A percentile compares a stretch with the other conserved stretches of the same genome.
These are phyloP conservation scores for Atherinomorus stipes DNA, from an alignment of 2,113 vertebrate species.

Conservation along the genomic window DNA sequence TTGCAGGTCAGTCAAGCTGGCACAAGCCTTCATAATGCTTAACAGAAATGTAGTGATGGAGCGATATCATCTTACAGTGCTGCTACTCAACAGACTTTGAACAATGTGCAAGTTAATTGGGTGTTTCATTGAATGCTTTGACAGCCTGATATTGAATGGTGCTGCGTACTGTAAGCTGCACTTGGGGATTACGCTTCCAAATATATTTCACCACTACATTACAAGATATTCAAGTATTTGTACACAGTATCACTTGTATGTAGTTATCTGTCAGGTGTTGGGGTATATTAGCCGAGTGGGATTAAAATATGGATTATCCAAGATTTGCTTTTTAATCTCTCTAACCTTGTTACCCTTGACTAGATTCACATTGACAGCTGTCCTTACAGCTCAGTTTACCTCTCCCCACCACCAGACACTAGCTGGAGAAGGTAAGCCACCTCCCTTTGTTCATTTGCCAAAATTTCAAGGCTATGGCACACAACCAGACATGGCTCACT, in stretches of 20 bases:
- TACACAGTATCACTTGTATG: slow-evolving; percentile 28
- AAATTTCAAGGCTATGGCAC: slow-evolving; percentile 12
- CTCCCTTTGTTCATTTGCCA: slow-evolving; percentile 27
- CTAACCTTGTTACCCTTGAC: slow-evolving; percentile 84
- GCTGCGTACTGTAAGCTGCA: neutral
- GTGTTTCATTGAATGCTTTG: neutral
- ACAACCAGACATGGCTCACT: neutral
- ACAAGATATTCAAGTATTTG: slow-evolving; percentile 27
- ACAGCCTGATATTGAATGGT: slow-evolving; percentile 14
- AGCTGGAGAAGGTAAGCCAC: slow-evolving; percentile 96
- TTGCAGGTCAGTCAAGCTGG: too few species aligned
- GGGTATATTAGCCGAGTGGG: slow-evolving; percentile 15
- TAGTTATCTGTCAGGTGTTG: slow-evolving; percentile 11
- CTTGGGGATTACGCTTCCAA: neutral
- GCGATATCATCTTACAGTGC: too few species aligned
- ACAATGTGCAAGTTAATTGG: neutral
- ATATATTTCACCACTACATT: slow-evolving; percentile 15
- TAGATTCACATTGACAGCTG: slow-evolving; percentile 93
- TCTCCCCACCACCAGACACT: slow-evolving; percentile 95
- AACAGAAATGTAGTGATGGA: too few species aligned
- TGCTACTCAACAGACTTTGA: neutral
- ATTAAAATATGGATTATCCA: slow-evolving; percentile 32
- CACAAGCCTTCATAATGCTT: too few species aligned
- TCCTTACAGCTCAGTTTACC: slow-evolving; percentile 95
- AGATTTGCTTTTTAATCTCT: slow-evolving; percentile 25